Conservation (phyloP, 2,113 vertebrate species). For the Triplophysa dalaica region DNA sequence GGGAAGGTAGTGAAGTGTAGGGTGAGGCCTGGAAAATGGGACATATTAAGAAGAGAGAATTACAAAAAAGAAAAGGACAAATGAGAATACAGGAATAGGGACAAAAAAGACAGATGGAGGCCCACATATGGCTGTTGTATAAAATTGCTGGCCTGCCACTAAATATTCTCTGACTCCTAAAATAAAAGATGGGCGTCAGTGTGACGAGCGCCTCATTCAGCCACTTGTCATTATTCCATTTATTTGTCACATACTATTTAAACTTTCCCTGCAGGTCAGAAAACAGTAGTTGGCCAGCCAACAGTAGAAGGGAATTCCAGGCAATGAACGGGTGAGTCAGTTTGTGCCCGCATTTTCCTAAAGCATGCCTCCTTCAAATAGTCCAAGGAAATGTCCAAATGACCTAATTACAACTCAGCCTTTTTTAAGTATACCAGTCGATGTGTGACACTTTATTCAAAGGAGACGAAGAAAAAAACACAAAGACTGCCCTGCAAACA, state of each 20-base stretch:
- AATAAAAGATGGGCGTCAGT: constrained; percentile 45
- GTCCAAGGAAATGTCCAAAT: constrained; percentile 74
- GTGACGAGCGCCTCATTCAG: constrained; percentile 55
- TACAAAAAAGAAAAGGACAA: not conserved
- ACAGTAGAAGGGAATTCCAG: constrained; percentile 74
- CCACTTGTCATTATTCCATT: constrained; percentile 61
- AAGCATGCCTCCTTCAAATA: constrained; percentile 72
- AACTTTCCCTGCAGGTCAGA: constrained; percentile 62
- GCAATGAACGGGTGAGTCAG: constrained; percentile 69
- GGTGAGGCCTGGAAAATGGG: constrained; percentile 7
- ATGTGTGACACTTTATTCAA: constrained; percentile 65
- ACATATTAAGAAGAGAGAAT: not conserved
- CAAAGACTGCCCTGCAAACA: constrained; percentile 26
- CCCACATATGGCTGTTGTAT: not conserved
- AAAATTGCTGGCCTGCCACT: constrained; percentile 5
- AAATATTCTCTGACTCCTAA: constrained; percentile 39
- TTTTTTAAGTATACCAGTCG: constrained; percentile 69
- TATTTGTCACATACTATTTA: constrained; percentile 58
- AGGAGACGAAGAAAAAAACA: constrained; percentile 59
- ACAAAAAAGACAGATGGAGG: not conserved
- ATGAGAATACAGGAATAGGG: not conserved
- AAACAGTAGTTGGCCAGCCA: constrained; percentile 66
- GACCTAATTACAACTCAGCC: constrained; percentile 74
- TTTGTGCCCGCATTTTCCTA: constrained; percentile 71
- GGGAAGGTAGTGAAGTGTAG: constrained; percentile 47